Conservation (phyloP, 1,140 invertebrate species). For the Meloidogyne chitwoodi region DNA sequence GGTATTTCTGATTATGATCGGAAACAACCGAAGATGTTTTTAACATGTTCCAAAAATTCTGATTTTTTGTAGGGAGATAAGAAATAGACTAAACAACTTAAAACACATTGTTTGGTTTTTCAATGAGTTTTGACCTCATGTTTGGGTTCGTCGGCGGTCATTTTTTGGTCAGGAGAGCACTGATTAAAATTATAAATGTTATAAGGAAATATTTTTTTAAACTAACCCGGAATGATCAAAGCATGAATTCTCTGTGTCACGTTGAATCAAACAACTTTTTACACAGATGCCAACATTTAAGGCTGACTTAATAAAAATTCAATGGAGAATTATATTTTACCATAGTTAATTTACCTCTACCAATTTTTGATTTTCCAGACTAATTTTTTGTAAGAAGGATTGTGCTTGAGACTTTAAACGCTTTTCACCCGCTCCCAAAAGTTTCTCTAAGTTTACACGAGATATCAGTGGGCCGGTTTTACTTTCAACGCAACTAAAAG, state of each 20-base stretch:
- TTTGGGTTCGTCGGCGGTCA: too few species aligned
- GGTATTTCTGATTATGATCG: too few species aligned
- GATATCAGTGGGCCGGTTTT: neutral
- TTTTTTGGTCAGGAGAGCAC: too few species aligned
- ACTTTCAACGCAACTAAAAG: neutral
- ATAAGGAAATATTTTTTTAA: too few species aligned
- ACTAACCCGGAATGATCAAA: neutral
- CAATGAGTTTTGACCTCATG: too few species aligned
- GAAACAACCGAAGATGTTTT: too few species aligned
- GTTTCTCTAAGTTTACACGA: neutral
- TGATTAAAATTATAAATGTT: too few species aligned
- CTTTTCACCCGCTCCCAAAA: neutral
- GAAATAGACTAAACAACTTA: too few species aligned
- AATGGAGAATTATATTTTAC: neutral
- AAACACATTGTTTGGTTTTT: too few species aligned
- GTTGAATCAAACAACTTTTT: neutral
- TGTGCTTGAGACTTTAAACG: neutral
- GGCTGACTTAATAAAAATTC: neutral
- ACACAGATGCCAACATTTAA: neutral
- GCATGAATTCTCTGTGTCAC: neutral
- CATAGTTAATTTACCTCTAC: neutral
- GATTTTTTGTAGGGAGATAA: too few species aligned
- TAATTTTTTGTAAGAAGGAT: neutral
- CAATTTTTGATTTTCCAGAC: neutral
- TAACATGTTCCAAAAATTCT: too few species aligned